Base-by-base conservation (phyloP, 1,140 invertebrate species). In the Trichogramma pretiosum region DNA sequence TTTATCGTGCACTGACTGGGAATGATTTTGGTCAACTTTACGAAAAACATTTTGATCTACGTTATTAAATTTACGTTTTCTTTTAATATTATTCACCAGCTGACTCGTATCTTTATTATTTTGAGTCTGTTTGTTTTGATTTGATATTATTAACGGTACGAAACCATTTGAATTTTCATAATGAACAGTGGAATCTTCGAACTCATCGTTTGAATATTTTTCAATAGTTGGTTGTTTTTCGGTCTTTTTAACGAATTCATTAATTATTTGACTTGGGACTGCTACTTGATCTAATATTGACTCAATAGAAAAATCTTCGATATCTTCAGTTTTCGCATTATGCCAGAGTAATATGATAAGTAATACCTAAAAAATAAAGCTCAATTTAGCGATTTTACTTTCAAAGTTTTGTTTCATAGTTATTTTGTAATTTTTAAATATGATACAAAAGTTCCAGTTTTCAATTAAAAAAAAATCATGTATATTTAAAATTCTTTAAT, bases 121-220 rank as follows among this genome's bases (percentile, higher is more conserved):
- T 14, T 14, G 17, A 13, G 2, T 10, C 2, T 18, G 3, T 18
- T 22, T 33, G 5, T 28, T 28, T 11, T 42, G 28, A 5, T 22
- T 22, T 9, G 54, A 45, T 14, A 45, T 45, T 5, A 64, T 43
- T 9, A 72, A 64, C 10, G 70, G 68, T 9, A 62, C 36, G 39
- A 72, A 72, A 5, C 61, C 61, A 16, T 70, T 70, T 0, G 59
- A 60, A 52, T 70, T 67, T 22, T 65, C 63, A 48, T 67, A 68
- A 18, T 56, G 54, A 10, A 59, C 28, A 1, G 57, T 55, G 30
- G 56, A 53, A 10, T 36, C 50, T 48, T 56, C 39, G 34, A 40
- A 2, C 28, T 42, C 3, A 42, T 48, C 2, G 42, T 47, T 34
- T 34, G 17, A 17, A 40, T 43, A 42, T 22, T 52, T 42, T 22